Evolutionary conservation across 1,140 invertebrate genomes (phyloP).

Genomic region (Marisa cornuarietis): DNA sequence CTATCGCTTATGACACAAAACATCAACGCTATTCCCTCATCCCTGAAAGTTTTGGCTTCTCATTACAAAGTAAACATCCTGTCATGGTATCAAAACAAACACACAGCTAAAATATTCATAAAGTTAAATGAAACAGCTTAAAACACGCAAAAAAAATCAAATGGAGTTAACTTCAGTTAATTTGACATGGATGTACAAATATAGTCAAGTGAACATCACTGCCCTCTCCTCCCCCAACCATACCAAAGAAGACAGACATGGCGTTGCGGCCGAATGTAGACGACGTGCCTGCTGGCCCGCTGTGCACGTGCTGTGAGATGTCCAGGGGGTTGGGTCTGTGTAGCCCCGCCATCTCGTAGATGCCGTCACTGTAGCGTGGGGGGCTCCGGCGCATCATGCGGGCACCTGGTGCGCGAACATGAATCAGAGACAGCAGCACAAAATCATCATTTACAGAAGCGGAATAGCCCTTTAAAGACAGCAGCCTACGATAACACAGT

Average conservation of each 20-base stretch:
- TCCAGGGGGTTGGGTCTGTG: constrained; percentile 87
- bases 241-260: constrained; percentile 94
- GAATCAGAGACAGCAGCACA: background rate
- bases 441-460: background rate
- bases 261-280: constrained; percentile 90
- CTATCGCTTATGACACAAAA: too few relatives aligned
- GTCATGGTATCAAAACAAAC: too few relatives aligned
- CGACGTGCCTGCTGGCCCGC: constrained; percentile 83
- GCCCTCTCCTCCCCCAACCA: constrained; percentile 49
- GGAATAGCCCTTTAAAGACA: background rate
- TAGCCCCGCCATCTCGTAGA: constrained; percentile 79
- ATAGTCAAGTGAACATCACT: background rate
- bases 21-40: too few relatives aligned
- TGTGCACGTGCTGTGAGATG: constrained; percentile 82
- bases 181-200: too few relatives aligned
- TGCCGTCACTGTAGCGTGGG: constrained; percentile 91
- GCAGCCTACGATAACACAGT: too few relatives aligned
- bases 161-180: too few relatives aligned
- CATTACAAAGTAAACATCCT: too few relatives aligned
- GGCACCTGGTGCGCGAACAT: constrained; percentile 71
- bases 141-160: too few relatives aligned
- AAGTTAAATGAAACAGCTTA: too few relatives aligned
- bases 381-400: constrained; percentile 89
- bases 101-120: too few relatives aligned
- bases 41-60: too few relatives aligned